Conservation (phyloP, 2,113 vertebrate species). For the Gobiocypris rarus region DNA sequence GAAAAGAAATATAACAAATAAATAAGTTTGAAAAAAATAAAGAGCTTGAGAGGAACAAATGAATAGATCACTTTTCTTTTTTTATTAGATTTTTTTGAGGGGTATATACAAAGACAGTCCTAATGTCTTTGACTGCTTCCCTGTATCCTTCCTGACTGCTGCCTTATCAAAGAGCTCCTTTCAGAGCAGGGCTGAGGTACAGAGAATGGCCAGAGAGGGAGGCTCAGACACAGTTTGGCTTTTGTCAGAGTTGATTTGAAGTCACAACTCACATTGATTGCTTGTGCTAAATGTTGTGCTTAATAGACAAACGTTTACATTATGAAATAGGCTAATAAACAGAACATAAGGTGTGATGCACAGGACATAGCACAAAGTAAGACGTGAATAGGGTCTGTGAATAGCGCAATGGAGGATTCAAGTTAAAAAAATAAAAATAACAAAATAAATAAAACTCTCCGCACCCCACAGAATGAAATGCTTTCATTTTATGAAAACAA, state of each 20-base stretch:
- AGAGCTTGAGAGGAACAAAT: background rate
- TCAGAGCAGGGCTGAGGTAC: constrained; percentile 20
- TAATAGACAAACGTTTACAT: background rate
- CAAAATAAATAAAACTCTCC: too few relatives aligned
- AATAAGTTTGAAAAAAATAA: background rate
- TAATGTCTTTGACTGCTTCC: constrained; percentile 47
- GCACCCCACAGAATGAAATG: too few relatives aligned
- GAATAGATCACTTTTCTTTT: background rate
- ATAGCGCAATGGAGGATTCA: background rate
- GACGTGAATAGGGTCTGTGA: background rate
- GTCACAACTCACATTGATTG: constrained; percentile 17
- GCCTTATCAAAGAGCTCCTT: constrained; percentile 46
- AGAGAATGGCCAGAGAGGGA: constrained; percentile 7
- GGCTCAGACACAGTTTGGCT: constrained; percentile 25
- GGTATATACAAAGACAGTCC: background rate
- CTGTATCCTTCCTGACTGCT: constrained; percentile 32
- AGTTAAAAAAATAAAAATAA: background rate
- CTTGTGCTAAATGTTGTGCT: background rate
- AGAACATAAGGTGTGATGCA: background rate
- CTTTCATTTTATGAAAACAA: background rate
- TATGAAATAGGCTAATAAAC: background rate
- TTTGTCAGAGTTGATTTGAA: constrained; percentile 37
- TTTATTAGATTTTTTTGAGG: too few relatives aligned
- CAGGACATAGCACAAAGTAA: background rate
- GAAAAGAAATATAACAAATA: constrained; percentile 6